Base-by-base conservation (phyloP, 1,140 invertebrate species). In the Mamestra configurata region DNA sequence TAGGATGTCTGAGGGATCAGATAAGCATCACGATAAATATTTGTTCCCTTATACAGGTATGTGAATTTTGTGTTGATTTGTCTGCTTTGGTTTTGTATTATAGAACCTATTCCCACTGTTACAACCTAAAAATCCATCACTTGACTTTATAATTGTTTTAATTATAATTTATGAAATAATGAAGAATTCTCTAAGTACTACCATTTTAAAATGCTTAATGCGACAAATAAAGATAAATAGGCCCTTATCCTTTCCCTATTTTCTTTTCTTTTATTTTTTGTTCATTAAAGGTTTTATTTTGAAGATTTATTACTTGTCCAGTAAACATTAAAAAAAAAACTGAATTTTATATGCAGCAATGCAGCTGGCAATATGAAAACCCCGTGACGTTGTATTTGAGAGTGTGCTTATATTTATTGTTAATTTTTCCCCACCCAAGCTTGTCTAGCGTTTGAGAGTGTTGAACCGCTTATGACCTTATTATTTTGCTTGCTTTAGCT, bases 1-100 rank as follows among this genome's bases (percentile, higher is more conserved):
- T 80, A 90, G 96, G 15, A 95, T 96, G 89, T 97, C 97, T 0
- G 97, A 98, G 79, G 95, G 96, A 0, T 97, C 97, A 1, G 97
- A 98, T 53, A 97, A 97, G 83, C 96, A 96, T 89, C 96, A 96
- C 70, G 97, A 98, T 83, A 97, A 97, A 92, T 98, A 98, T 91
- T 90, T 97, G 68, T 98, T 97, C 84, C 97, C 97, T 0, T 98
- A 97, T 84, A 97, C 97, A 88, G 96, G 96, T 96, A 86, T 35
- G 96, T 95, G n/a, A 1, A 31, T 79, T 57, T 77, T 84, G 7
- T 40, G 0, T 40, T 61, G 77, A 77, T 51, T 35, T n/a, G 35
- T 70, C n/a, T n/a, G 27, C 4, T 68, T 22, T 40, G 37, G 8
- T 40, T 0, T 22, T 10, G 20, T 24, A 11, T 13, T 3, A 18